These are phyloP conservation scores for Anguilla obscura DNA, from an alignment of 2,797 vertebrate species.

Conservation along the genomic window DNA sequence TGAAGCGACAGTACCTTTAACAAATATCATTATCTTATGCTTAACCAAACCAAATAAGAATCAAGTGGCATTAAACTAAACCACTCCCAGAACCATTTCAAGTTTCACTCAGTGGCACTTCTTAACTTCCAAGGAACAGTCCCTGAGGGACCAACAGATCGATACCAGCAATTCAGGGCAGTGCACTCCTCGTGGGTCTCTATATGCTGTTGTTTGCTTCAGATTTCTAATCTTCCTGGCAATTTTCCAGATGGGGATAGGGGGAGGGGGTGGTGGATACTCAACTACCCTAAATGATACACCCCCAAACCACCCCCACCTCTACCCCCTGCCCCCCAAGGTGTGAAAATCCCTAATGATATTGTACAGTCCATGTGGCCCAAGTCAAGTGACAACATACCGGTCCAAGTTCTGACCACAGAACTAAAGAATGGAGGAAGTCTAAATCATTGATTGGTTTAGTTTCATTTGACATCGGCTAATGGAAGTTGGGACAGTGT, in stretches of 20 bases:
- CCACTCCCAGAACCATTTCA: not conserved
- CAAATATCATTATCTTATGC: not conserved
- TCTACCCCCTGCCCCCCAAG: not conserved
- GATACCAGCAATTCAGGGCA: not conserved
- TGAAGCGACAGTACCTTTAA: not conserved
- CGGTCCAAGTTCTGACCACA: not conserved
- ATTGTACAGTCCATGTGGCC: not conserved
- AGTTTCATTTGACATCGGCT: not conserved
- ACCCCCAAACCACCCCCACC: not conserved
- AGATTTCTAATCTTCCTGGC: not conserved
- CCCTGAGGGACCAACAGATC: not conserved
- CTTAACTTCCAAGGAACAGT: not conserved
- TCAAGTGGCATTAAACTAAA: not conserved
- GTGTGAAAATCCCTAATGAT: not conserved
- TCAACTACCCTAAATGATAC: not conserved
- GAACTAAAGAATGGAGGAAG: not conserved
- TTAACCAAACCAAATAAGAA: not conserved
- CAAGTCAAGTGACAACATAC: not conserved
- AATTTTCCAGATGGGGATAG: not conserved
- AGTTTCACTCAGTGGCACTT: not conserved
- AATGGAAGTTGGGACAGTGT: not conserved
- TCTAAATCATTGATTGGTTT: not conserved
- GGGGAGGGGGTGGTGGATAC: not conserved
- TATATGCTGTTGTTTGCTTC: not conserved
- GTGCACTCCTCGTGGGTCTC: not conserved